Evolutionary conservation across 2,888 invertebrate genomes (phyloP).

Genomic region (Acrobasis consociella): DNA sequence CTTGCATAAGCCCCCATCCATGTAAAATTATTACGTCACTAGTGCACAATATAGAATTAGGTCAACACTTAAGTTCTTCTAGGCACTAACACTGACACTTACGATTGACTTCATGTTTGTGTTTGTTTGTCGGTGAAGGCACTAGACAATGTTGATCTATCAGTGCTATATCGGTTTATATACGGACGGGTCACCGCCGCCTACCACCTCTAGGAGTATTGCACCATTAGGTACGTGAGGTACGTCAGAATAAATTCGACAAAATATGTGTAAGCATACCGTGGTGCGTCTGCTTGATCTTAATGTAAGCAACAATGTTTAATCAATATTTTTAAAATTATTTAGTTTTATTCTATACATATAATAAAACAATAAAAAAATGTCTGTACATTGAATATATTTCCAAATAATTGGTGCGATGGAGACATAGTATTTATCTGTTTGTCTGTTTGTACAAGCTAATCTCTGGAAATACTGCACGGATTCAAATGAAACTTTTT

Average conservation of each 20-base stretch:
- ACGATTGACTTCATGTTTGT: conserved; percentile 77
- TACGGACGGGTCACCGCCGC: conserved; percentile 62
- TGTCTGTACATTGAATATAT: too few relatives aligned
- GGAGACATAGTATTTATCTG: too few relatives aligned
- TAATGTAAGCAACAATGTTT: conserved; percentile 40
- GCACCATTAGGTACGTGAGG: conserved; percentile 65
- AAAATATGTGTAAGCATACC: conserved; percentile 60
- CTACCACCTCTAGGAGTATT: conserved; percentile 74
- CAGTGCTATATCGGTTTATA: conserved; percentile 73
- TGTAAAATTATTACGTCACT: not conserved
- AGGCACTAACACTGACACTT: conserved; percentile 68
- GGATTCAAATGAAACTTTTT: too few relatives aligned
- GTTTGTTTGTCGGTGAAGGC: conserved; percentile 65
- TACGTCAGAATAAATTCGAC: conserved; percentile 68
- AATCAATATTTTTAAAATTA: conserved; percentile 34
- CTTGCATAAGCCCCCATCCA: not conserved
- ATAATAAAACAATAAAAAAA: too few relatives aligned
- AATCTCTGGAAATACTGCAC: too few relatives aligned
- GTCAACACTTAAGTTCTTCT: conserved; percentile 20
- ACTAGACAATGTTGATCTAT: conserved; percentile 77
- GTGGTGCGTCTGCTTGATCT: conserved; percentile 54
- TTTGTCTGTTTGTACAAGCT: too few relatives aligned
- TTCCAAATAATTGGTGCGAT: too few relatives aligned
- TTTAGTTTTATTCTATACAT: too few relatives aligned
- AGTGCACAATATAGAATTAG: conserved; percentile 4